These are phyloP conservation scores for Cettia cetti DNA, from an alignment of 2,113 vertebrate genomes.

Conservation along the genomic window DNA sequence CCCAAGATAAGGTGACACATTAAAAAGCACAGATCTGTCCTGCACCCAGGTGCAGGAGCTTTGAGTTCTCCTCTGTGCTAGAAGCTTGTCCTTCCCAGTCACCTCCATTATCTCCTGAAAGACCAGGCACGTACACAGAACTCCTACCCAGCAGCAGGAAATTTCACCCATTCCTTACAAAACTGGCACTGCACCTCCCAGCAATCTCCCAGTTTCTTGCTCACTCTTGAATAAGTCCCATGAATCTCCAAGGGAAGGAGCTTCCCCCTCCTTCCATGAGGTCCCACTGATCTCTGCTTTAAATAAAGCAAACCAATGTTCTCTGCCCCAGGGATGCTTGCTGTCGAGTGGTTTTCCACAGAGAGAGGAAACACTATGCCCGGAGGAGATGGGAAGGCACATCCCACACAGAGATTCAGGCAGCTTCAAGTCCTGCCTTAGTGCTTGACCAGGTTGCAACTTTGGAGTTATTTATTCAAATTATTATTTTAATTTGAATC, in stretches of 20 bases:
- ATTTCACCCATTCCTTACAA: background rate
- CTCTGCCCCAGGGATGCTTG: background rate
- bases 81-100: background rate
- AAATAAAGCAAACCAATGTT: background rate
- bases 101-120: background rate
- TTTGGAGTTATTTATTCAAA: background rate
- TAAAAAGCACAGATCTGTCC: background rate
- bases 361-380: background rate
- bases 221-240: background rate
- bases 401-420: background rate
- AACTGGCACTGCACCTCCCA: background rate
- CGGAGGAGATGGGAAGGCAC: background rate
- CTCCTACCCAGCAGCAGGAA: background rate
- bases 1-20: background rate
- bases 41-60: background rate
- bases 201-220: background rate
- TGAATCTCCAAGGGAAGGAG: background rate
- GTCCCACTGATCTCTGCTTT: background rate
- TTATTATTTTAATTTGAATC: slow-evolving; percentile 34
- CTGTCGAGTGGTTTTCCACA: background rate
- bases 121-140: rapidly evolving
- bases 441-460: background rate
- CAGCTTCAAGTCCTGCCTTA: background rate
- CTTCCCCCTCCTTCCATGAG: background rate
- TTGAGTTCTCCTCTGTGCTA: background rate